phyloP scores from a whole-genome alignment of 2,888 invertebrate genomes.

The Synergus itoensis region DNA sequence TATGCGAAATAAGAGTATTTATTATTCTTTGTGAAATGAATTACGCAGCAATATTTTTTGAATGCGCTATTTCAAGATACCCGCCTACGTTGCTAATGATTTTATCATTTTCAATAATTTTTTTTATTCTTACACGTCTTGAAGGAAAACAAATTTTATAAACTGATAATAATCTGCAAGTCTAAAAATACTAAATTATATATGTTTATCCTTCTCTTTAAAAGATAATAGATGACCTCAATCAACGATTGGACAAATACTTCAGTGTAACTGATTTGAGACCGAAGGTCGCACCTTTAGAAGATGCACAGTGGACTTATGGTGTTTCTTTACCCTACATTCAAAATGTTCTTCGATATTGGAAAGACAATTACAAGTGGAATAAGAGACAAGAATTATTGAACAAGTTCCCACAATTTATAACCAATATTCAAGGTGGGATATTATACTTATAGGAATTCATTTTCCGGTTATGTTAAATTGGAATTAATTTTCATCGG shows the following conservation, averaged over 20 bases:
- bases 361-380: constrained; percentile 89
- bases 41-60: not conserved
- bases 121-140: not conserved
- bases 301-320: constrained; percentile 86
- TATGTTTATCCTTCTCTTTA: constrained; percentile 30
- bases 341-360: constrained; percentile 85
- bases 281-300: constrained; percentile 81
- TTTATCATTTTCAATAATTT: not conserved
- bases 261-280: constrained; percentile 69
- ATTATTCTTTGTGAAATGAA: not conserved
- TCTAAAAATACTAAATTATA: constrained; percentile 2
- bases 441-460: not conserved
- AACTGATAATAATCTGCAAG: not conserved
- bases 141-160: not conserved
- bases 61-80: not conserved
- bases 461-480: not conserved
- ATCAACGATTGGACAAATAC: constrained; percentile 79
- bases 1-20: not conserved
- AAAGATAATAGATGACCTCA: constrained; percentile 83
- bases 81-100: not conserved
- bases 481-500: not conserved
- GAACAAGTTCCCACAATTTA: constrained; percentile 88
- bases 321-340: constrained; percentile 88
- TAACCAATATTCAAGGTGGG: constrained; percentile 86
- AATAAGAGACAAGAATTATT: constrained; percentile 83